Conservation (phyloP, 2,113 vertebrate species). For the Bambusicola thoracicus region DNA sequence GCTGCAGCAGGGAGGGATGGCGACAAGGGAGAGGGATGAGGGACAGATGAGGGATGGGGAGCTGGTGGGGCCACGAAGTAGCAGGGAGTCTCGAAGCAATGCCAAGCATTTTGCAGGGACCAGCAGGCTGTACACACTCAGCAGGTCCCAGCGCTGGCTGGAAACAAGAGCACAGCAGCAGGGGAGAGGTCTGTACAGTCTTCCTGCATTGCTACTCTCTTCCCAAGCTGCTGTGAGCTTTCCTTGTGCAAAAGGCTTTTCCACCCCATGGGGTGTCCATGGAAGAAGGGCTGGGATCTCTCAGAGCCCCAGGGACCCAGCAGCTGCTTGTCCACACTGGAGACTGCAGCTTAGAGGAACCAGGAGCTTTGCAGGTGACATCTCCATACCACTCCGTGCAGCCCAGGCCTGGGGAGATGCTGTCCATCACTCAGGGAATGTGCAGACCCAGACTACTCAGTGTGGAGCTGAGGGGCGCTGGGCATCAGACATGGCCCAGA, state of each 20-base stretch:
- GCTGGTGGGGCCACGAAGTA: neutral
- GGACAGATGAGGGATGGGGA: neutral
- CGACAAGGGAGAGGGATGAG: neutral
- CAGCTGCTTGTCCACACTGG: accelerated
- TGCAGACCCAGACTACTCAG: neutral
- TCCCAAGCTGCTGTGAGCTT: neutral
- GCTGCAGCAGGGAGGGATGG: neutral
- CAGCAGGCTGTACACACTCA: neutral
- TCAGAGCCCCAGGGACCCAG: accelerated
- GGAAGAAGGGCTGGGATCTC: neutral
- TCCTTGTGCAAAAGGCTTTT: neutral
- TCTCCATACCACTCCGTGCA: neutral
- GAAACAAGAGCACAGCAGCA: neutral
- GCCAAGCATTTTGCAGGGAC: neutral
- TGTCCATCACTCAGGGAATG: neutral
- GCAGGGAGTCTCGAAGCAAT: accelerated
- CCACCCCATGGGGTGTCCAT: no score
- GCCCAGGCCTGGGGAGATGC: neutral
- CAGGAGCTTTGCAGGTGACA: accelerated
- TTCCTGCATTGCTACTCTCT: no score
- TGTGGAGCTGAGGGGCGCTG: neutral
- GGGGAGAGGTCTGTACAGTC: neutral
- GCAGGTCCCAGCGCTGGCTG: neutral
- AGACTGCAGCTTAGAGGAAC: neutral
- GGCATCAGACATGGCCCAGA: neutral